Conservation (phyloP, 2,113 vertebrate species). For the Merops nubicus region DNA sequence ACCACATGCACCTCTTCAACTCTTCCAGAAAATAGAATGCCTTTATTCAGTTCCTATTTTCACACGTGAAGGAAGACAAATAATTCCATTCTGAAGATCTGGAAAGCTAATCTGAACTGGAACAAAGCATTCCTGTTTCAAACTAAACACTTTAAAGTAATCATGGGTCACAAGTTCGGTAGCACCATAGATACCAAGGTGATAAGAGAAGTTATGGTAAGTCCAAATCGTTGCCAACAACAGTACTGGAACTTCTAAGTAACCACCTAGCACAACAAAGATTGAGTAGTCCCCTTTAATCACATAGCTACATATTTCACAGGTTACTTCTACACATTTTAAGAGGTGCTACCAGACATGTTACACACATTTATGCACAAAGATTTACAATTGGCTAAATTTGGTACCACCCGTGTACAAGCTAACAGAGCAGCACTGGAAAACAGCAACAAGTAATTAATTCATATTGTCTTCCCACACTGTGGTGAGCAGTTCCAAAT, state of each 20-base stretch:
- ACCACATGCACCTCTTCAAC: neutral
- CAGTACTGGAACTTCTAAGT: neutral
- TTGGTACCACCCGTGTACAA: neutral
- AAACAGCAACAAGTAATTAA: constrained; percentile 22
- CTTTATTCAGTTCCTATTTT: neutral
- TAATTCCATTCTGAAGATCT: neutral
- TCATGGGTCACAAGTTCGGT: constrained; percentile 5
- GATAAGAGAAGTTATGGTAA: neutral
- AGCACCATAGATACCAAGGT: constrained; percentile 11
- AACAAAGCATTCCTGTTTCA: constrained; percentile 30
- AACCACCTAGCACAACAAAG: neutral
- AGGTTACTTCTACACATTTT: neutral
- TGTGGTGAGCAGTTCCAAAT: neutral
- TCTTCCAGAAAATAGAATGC: neutral
- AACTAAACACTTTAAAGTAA: constrained; percentile 16
- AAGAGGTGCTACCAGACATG: neutral
- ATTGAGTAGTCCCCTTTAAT: neutral
- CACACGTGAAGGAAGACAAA: neutral
- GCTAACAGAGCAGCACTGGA: neutral
- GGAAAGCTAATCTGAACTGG: neutral
- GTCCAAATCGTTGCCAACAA: neutral
- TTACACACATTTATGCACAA: neutral
- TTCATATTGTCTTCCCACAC: neutral
- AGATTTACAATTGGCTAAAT: neutral
- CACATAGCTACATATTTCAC: neutral